Evolutionary conservation across 2,888 invertebrate genomes (phyloP).

Genomic region (Drosophila pseudotalamancana): DNA sequence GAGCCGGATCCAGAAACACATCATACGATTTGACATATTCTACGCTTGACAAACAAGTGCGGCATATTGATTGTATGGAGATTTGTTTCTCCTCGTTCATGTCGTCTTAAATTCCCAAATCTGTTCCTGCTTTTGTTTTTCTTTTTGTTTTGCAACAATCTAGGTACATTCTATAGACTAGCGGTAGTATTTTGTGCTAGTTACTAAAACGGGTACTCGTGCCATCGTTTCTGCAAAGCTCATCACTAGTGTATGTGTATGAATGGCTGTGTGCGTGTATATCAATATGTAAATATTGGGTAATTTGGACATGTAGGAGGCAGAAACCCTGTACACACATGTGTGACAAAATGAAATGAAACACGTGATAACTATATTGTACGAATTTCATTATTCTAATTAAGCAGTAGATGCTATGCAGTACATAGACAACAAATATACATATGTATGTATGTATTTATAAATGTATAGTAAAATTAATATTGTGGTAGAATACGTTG

Average conservation of each 20-base stretch:
- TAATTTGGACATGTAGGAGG: not conserved
- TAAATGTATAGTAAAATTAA: conserved; percentile 51
- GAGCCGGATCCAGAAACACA: conserved; percentile 73
- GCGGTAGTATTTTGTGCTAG: conserved; percentile 3
- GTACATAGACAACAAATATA: conserved; percentile 64
- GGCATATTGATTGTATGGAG: conserved; percentile 74
- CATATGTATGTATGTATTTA: conserved; percentile 34
- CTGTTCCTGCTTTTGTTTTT: not conserved
- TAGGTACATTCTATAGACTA: not conserved
- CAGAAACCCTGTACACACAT: not conserved
- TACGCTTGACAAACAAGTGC: conserved; percentile 75
- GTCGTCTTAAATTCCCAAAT: conserved; percentile 10
- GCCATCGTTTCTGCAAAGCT: not conserved
- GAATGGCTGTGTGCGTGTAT: not conserved
- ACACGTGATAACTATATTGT: conserved; percentile 28
- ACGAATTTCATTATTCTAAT: conserved; percentile 59
- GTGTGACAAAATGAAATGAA: not conserved
- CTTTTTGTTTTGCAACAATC: not conserved
- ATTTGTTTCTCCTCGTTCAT: conserved; percentile 45
- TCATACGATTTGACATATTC: conserved; percentile 59
- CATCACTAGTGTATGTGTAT: conserved; percentile 29
- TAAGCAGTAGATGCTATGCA: conserved; percentile 53
- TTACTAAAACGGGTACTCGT: conserved; percentile 15
- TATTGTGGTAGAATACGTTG: conserved; percentile 49
- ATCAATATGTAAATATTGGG: conserved; percentile 3